Evolutionary conservation across 2,888 invertebrate genomes (phyloP).

Genomic region (Diarsia dahlii): DNA sequence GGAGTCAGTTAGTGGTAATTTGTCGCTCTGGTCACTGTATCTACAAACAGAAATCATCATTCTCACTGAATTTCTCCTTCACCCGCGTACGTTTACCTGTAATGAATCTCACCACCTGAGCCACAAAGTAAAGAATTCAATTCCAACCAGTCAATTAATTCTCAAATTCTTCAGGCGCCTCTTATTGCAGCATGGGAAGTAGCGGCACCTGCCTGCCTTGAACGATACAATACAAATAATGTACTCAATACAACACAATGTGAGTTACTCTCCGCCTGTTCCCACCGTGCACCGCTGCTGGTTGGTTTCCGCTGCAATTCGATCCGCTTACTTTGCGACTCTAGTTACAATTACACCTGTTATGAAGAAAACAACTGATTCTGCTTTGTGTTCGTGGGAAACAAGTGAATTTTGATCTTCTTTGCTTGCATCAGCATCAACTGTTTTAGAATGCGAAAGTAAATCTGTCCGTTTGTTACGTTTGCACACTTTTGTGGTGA

Average conservation of each 20-base stretch:
- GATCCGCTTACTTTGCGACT: slow-evolving; percentile 47
- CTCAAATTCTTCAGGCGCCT: slow-evolving; percentile 18
- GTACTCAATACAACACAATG: slow-evolving; percentile 28
- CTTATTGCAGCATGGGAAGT: slow-evolving; percentile 53
- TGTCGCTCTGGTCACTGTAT: too few relatives aligned
- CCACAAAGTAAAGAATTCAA: neutral
- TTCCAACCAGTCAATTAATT: slow-evolving; percentile 5
- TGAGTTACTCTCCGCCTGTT: slow-evolving; percentile 24
- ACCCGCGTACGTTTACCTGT: neutral
- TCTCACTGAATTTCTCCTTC: neutral
- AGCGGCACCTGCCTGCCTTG: slow-evolving; percentile 48
- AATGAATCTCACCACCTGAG: neutral
- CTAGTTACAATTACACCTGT: slow-evolving; percentile 31
- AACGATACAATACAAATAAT: slow-evolving; percentile 41
- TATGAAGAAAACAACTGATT: slow-evolving; percentile 28
- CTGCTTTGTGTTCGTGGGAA: slow-evolving; percentile 11
- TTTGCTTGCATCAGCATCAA: neutral
- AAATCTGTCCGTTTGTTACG: neutral
- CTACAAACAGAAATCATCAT: too few relatives aligned
- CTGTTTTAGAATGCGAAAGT: neutral
- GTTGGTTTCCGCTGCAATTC: slow-evolving; percentile 59
- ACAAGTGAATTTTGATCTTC: neutral
- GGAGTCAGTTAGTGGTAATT: too few relatives aligned
- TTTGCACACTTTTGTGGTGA: neutral
- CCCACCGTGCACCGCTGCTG: slow-evolving; percentile 39